Percentiles rank a stretch among this genome's conserved stretches.
Conservation (phyloP, 2,888 invertebrate species). For the Terebella lapidaria region DNA sequence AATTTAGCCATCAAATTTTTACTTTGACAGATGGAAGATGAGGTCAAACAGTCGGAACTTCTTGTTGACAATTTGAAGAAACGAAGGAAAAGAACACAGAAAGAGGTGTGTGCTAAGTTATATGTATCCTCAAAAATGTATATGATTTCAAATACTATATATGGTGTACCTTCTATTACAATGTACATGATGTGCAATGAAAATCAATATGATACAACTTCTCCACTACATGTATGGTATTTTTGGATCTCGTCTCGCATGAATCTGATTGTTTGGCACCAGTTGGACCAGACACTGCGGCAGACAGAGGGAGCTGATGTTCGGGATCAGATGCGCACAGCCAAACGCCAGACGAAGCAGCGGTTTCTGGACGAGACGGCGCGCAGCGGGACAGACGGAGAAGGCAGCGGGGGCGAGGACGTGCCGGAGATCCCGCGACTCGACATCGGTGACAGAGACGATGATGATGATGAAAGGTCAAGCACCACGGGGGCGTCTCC, state of each 20-base stretch:
- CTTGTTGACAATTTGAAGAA: conserved; percentile 15
- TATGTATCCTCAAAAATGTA: too few relatives aligned
- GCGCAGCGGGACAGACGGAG: conserved; percentile 1
- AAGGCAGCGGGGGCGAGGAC: conserved; percentile 1
- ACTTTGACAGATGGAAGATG: conserved; percentile 10
- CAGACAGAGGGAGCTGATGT: conserved; percentile 1
- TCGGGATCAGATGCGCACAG: neutral
- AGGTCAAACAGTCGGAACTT: conserved; percentile 17
- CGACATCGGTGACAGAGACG: neutral
- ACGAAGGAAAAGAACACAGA: conserved; percentile 12
- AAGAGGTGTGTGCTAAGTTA: conserved; percentile 13
- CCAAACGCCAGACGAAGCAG: conserved; percentile 6
- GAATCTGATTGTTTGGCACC: neutral
- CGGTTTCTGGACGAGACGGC: conserved; percentile 4
- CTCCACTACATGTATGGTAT: neutral
- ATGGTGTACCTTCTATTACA: neutral
- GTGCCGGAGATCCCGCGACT: neutral
- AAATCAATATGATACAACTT: too few relatives aligned
- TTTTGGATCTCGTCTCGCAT: neutral
- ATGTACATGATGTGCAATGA: too few relatives aligned
- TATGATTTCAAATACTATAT: too few relatives aligned
- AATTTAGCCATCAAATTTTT: too few relatives aligned
- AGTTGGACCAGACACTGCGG: conserved; percentile 3
- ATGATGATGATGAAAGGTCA: neutral
- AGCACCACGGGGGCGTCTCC: too few relatives aligned